Evolutionary conservation across 2,113 vertebrate genomes (phyloP).

Genomic region (Athene noctua): DNA sequence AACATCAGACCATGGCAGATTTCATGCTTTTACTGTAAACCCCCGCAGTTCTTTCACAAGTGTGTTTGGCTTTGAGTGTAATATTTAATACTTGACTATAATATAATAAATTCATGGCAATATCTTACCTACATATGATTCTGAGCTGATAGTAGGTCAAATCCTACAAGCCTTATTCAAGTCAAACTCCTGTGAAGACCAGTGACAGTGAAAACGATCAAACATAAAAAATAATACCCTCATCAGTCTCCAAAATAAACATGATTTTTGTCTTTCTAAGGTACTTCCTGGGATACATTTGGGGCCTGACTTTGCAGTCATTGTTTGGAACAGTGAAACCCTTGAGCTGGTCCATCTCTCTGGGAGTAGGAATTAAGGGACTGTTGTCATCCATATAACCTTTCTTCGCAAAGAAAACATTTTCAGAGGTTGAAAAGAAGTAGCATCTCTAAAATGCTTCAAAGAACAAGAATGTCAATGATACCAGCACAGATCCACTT

Average conservation of each 20-base stretch:
- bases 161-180: neutral
- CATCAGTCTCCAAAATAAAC: neutral
- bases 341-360: neutral
- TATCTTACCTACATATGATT: neutral
- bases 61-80: neutral
- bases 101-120: neutral
- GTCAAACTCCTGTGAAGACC: neutral
- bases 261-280: neutral
- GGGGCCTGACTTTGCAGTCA: neutral
- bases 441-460: neutral
- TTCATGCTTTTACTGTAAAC: neutral
- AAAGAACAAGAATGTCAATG: neutral
- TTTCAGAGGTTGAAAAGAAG: constrained; percentile 20
- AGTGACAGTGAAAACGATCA: neutral
- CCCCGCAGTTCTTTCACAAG: neutral
- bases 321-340: neutral
- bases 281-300: neutral
- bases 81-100: neutral
- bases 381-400: neutral
- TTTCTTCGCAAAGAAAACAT: neutral
- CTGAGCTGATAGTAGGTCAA: neutral
- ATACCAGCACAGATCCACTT: neutral
- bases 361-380: neutral
- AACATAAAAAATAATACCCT: neutral
- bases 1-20: neutral